phyloP scores from a whole-genome alignment of 1,140 invertebrate species.

The Choristoneura fumiferana region DNA sequence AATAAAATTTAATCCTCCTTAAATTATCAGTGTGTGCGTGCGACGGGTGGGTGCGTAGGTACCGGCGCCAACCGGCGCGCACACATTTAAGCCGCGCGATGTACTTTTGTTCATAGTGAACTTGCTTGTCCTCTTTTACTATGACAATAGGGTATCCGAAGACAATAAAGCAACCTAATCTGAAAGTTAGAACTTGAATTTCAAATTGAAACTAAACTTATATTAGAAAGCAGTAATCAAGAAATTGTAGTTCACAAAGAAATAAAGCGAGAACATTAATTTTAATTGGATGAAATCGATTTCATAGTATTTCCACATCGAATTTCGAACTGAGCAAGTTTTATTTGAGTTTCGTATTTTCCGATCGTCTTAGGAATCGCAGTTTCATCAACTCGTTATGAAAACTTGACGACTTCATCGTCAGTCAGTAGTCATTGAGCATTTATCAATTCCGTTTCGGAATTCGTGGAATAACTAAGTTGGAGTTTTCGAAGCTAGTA shows the following conservation, averaged over 20 bases:
- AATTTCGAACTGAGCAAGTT: conserved; percentile 7
- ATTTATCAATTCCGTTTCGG: not conserved
- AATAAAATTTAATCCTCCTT: no score
- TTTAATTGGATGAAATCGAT: conserved; percentile 1
- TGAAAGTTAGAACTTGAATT: no score
- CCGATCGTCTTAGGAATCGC: conserved; percentile 4
- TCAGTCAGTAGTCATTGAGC: conserved; percentile 1
- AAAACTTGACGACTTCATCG: conserved; percentile 9
- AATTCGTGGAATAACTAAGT: not conserved
- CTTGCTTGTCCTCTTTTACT: no score
- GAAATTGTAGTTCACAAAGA: not conserved
- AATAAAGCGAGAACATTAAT: conserved; percentile 9
- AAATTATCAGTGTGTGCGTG: no score
- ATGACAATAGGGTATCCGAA: no score
- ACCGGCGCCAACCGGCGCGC: no score
- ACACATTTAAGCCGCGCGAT: no score
- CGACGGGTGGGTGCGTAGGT: no score
- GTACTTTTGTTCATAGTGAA: no score
- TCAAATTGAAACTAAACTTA: no score
- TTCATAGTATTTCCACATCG: not conserved
- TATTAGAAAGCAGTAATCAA: no score
- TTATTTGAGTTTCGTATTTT: conserved; percentile 6
- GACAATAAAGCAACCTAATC: no score
- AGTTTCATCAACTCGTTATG: conserved; percentile 12
- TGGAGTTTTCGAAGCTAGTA: not conserved